Conservation (phyloP, 1,140 invertebrate species). For the Ylistrum balloti region DNA sequence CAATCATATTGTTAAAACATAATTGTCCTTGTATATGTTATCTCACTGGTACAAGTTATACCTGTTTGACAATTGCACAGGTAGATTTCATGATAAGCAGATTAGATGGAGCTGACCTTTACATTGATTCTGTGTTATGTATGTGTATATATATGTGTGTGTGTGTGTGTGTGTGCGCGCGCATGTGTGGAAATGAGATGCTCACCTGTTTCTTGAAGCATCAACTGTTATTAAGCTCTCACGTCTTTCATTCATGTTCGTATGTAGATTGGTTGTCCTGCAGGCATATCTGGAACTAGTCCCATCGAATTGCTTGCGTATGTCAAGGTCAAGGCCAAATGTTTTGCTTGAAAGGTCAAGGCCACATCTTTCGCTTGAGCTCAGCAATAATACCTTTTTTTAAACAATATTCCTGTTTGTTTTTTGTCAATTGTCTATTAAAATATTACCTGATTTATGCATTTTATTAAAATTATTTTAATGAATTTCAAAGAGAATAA, state of each 20-base stretch:
- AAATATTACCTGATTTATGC: no score
- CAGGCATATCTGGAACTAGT: slow-evolving; percentile 16
- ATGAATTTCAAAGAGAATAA: not conserved
- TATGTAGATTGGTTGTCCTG: slow-evolving; percentile 25
- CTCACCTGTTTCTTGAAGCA: not conserved
- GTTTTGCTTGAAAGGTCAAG: slow-evolving; percentile 25
- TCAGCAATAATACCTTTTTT: not conserved
- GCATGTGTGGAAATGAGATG: not conserved
- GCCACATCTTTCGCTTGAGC: slow-evolving; percentile 3
- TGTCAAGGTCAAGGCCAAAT: slow-evolving; percentile 20
- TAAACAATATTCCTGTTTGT: not conserved
- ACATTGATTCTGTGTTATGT: not conserved
- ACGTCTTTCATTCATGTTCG: slow-evolving; percentile 27
- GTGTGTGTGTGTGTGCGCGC: no score
- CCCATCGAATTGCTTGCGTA: slow-evolving; percentile 4
- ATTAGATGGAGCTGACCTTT: not conserved
- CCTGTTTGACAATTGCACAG: not conserved
- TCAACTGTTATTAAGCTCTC: not conserved
- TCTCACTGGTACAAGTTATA: not conserved
- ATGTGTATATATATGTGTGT: slow-evolving; percentile 17
- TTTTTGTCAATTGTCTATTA: not conserved
- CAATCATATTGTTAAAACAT: no score
- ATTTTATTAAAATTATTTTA: not conserved
- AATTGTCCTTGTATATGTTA: no score
- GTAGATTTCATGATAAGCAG: slow-evolving; percentile 28